Evolutionary conservation across 2,888 invertebrate genomes (phyloP), one percentile per base, ranked within the genome.

Genomic region (Meliscaeva auricollis): DNA sequence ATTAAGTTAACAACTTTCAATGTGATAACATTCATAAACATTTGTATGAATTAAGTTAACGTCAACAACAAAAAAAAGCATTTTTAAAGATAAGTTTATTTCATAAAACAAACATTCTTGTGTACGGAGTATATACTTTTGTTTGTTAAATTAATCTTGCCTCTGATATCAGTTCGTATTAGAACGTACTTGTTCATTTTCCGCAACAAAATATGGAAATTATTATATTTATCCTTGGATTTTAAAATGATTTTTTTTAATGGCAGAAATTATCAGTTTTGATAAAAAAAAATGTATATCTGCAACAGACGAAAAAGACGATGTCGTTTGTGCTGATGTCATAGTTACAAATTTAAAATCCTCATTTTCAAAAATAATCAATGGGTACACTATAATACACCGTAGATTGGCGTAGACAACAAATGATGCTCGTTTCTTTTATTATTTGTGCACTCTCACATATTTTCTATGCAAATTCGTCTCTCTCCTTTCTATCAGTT

Each of bases 371-470:
- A 54, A 54, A 30, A 30, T 54, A 41, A 64, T 41, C 48, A 72
- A 66, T 35, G 26, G 26, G 56, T 62, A 6, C 44, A 79, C 50
- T 20, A 26, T 26, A 26, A 26, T 26, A n/a, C n/a, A n/a, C n/a
- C n/a, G n/a, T n/a, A n/a, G n/a, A n/a, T n/a, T n/a, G n/a, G 15
- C 15, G 8, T 26, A 26, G 2, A 26, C 26, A 26, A 26, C 38
- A 50, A 26, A 79, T 60, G 11, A 2, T 30, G 15, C 11, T 32
- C 8, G 15, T 48, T 15, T 5, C 35, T 17, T 70, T 44, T 4
- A 20, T 56, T 52, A 20, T 56, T 52, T 20, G 32, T 58, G 17
- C 30, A 20, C 32, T 56, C 56, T 56, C 72, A 60, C 13, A 72
- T 44, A 70, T 48, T n/a, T n/a, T 54, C 41, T 41, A 56, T 32